Percentiles rank a stretch among this genome's conserved stretches.
Evolutionary conservation across 2,113 vertebrate species (phyloP).

Genomic region (Aphelocoma coerulescens): DNA sequence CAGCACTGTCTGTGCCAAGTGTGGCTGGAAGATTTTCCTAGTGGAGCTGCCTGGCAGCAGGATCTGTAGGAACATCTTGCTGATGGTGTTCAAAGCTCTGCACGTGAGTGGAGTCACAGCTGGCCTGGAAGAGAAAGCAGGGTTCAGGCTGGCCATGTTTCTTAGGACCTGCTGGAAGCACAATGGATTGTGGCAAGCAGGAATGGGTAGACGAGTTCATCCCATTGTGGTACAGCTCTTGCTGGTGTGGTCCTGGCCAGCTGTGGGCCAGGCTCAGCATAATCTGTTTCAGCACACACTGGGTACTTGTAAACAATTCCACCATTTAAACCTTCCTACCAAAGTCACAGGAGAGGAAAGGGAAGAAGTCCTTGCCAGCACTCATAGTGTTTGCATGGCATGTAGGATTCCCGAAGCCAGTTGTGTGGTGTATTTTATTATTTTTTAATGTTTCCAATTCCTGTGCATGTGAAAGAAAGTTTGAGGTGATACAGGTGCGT

Average conservation of each 20-base stretch:
- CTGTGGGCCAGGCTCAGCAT: background rate
- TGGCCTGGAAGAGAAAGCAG: background rate
- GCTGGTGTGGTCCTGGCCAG: background rate
- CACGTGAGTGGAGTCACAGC: accelerated
- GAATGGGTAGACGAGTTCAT: background rate
- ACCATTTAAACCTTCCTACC: background rate
- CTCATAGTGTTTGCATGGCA: accelerated
- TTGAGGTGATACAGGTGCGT: background rate
- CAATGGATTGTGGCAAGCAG: accelerated
- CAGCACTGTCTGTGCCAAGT: background rate
- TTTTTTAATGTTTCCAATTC: background rate
- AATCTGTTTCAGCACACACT: accelerated
- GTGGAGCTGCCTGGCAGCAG: background rate
- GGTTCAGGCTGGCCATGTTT: background rate
- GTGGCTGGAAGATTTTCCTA: background rate
- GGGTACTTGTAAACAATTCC: background rate
- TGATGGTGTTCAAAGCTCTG: background rate
- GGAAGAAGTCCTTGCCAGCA: background rate
- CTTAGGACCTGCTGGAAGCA: background rate
- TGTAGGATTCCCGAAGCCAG: accelerated
- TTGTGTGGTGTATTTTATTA: background rate
- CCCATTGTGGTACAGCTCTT: background rate
- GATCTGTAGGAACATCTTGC: background rate
- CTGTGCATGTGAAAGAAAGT: background rate
- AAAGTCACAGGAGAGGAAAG: background rate